Evolutionary conservation across 2,888 invertebrate genomes (phyloP), one percentile per base, ranked within the genome.

Genomic region (Ophioninae sp.): DNA sequence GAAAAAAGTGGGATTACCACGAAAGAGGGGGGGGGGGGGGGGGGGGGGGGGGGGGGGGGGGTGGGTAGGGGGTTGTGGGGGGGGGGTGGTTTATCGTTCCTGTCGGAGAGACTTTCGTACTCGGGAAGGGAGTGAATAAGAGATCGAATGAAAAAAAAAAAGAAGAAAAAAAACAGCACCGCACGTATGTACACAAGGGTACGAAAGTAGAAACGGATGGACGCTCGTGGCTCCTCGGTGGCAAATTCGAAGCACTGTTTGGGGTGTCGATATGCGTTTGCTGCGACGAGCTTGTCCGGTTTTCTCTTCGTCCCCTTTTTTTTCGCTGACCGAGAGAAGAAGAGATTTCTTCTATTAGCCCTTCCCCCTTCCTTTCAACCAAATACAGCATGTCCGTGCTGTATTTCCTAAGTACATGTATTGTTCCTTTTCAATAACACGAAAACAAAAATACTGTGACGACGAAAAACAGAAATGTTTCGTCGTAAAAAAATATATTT

Each of bases 31-130:
- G 81, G 56, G 69, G 82, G 73, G 79, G 76, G 75, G 79, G 79
- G 65, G 82, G 79, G 79, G 70, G 68, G 72, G 64, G 50, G 44
- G 61, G 65, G 72, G 83, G 84, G 75, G 75, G 62, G 69, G 79
- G 85, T n/a, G n/a, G n/a, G n/a, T n/a, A n/a, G n/a, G n/a, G n/a
- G n/a, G n/a, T n/a, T n/a, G n/a, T n/a, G n/a, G n/a, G n/a, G n/a
- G n/a, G n/a, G n/a, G n/a, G n/a, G n/a, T n/a, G n/a, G n/a, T n/a
- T 90, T 89, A 89, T 89, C 88, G 90, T 89, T 87, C 86, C 84
- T 30, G 88, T 88, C 89, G 88, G 87, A 78, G 75, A 89, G 88
- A 50, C 50, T 89, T 89, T 87, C 87, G 88, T 88, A 87, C 81
- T 86, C 87, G 84, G 84, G 21, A 50, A 41, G 8, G 70, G 81